phyloP scores from a whole-genome alignment of 1,140 invertebrate species.

The Bombus sylvicola region DNA sequence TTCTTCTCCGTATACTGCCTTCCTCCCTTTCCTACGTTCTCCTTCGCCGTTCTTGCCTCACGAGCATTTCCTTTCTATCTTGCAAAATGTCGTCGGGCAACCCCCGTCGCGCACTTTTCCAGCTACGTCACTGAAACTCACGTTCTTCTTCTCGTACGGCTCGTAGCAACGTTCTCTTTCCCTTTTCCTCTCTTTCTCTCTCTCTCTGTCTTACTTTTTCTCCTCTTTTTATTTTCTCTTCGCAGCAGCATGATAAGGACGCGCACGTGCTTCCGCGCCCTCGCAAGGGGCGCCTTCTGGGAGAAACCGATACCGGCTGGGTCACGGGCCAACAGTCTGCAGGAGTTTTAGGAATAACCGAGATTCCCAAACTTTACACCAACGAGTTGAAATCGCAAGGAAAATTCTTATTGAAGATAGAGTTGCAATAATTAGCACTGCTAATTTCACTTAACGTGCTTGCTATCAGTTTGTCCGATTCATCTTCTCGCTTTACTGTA shows the following conservation, averaged over 20 bases:
- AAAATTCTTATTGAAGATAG: constrained; percentile 10
- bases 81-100: constrained; percentile 2
- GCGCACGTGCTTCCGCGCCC: constrained; percentile 64
- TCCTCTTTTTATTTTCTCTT: constrained; percentile 65
- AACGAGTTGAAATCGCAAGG: not conserved
- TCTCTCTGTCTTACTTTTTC: constrained; percentile 40
- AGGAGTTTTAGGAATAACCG: constrained; percentile 29
- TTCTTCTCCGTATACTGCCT: constrained; percentile 38
- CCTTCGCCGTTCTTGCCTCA: not conserved
- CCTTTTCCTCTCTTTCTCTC: constrained; percentile 35
- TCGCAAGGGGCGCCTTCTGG: constrained; percentile 41
- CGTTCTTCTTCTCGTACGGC: constrained; percentile 34
- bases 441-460: not conserved
- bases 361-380: constrained; percentile 32
- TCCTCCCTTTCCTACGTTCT: not conserved
- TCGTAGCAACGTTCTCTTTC: constrained; percentile 42
- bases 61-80: constrained; percentile 21
- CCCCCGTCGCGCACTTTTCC: constrained; percentile 50
- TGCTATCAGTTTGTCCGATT: not conserved
- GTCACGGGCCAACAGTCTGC: constrained; percentile 37
- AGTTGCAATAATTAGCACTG: not conserved
- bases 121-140: constrained; percentile 50
- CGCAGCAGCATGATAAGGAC: constrained; percentile 66
- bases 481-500: too few relatives aligned
- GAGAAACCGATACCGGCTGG: constrained; percentile 43